Percentiles rank a stretch among this genome's conserved stretches.
phyloP scores from a whole-genome alignment of 2,113 vertebrate genomes.

The Mormyrus iriodes region DNA sequence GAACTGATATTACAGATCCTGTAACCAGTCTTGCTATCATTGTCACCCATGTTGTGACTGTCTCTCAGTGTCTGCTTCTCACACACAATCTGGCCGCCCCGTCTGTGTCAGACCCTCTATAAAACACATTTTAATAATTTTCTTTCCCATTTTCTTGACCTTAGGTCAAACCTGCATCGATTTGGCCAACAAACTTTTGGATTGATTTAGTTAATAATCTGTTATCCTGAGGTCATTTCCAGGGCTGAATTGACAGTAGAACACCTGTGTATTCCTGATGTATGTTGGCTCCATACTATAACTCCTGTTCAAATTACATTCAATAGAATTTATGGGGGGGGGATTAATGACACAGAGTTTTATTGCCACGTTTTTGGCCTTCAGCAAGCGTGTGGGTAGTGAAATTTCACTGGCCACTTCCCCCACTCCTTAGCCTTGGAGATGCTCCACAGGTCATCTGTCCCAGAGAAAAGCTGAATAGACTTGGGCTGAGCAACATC shows the following conservation, averaged over 20 bases:
- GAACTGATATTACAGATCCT: not conserved
- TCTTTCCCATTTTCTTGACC: not conserved
- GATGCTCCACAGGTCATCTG: not conserved
- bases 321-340: not conserved
- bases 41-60: not conserved
- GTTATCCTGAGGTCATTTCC: not conserved
- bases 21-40: not conserved
- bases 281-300: not conserved
- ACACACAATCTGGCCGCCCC: not conserved
- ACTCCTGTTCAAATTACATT: not conserved
- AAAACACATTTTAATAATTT: not conserved
- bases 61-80: not conserved
- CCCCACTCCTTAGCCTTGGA: not conserved
- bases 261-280: not conserved
- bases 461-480: not conserved
- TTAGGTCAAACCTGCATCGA: not conserved
- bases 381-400: not conserved
- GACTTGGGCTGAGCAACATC: not conserved
- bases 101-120: not conserved
- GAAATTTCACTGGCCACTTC: not conserved
- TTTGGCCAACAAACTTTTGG: not conserved
- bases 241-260: not conserved
- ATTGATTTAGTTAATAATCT: slow-evolving; percentile 3
- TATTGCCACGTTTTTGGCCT: not conserved
- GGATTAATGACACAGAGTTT: not conserved